These are phyloP conservation scores for Lasioglossum baleicum DNA, from an alignment of 1,140 invertebrate genomes.

Conservation along the genomic window DNA sequence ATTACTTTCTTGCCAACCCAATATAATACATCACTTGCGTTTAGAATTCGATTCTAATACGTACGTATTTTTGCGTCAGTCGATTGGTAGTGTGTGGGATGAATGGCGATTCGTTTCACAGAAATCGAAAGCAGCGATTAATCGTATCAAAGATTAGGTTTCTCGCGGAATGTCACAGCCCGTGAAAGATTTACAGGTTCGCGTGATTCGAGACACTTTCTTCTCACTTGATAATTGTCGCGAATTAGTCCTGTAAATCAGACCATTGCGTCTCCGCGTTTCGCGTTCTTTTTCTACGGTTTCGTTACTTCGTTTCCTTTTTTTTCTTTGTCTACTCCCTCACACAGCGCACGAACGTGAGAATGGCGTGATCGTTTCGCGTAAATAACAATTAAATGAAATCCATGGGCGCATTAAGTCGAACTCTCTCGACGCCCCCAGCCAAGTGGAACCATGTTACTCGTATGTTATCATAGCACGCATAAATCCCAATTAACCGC, in stretches of 20 bases:
- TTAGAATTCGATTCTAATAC: too few species aligned
- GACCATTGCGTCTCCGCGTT: conserved; percentile 16
- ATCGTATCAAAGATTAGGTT: background rate
- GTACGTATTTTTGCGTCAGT: too few species aligned
- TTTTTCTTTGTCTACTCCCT: too few species aligned
- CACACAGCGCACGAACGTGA: conserved; percentile 12
- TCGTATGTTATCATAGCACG: conserved; percentile 68
- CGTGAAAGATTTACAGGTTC: conserved; percentile 28
- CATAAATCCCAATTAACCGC: conserved; percentile 76
- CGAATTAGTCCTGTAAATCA: conserved; percentile 64
- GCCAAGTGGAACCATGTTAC: conserved; percentile 31
- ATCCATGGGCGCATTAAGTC: conserved; percentile 61
- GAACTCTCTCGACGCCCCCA: conserved; percentile 50
- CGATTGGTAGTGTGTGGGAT: too few species aligned
- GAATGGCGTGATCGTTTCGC: conserved; percentile 71
- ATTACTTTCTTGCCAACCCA: too few species aligned
- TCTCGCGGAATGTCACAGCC: background rate
- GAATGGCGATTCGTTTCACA: too few species aligned
- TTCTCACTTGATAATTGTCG: conserved; percentile 57
- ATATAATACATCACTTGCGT: too few species aligned
- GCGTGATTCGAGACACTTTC: conserved; percentile 44
- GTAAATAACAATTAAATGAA: conserved; percentile 77
- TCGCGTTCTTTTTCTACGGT: background rate
- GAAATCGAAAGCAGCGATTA: background rate
- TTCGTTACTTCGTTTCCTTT: background rate